Evolutionary conservation across 2,888 invertebrate species (phyloP), one percentile per base, ranked within the genome.

Genomic region (Gonocerus acuteangulatus): DNA sequence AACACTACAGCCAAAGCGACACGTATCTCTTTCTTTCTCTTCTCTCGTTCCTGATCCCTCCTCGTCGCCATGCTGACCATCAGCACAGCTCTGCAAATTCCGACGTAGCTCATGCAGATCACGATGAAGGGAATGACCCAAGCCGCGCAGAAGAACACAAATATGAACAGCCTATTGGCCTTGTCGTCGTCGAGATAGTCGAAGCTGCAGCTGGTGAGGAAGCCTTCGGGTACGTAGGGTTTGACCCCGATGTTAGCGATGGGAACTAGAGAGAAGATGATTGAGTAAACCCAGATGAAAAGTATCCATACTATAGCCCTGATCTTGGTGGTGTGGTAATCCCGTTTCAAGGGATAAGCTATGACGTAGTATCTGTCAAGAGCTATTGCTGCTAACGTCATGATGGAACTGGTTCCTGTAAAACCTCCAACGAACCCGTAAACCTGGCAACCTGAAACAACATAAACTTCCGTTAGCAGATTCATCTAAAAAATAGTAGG

Each of bases 301-400:
- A 82, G 69, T 7, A 85, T 78, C 68, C 82, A 80, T 9, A 83
- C 66, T 48, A 82, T 79, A 13, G 85, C 82, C 48, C 84, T 77
- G 27, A 80, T 73, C 32, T 79, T 79, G 2, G 83, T 84, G 22
- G 83, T 81, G 21, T 81, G 79, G 34, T 83, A 77, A 44, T 82
- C 72, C 0, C 85, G 83, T 71, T 86, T 83, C 61, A 91, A 74
- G 0, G 90, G 91, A 69, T 84, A 83, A 13, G 86, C 86, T 54
- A 91, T 87, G 15, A 88, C 90, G 76, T 83, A 82, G 74, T 87
- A 91, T 21, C 91, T 82, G 74, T 91, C 90, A 65, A 89, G 71
- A 0, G 90, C 85, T 65, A 91, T 90, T 44, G 86, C 84, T 1
- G 89, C 83, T 62, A 91, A 76, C 0, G 88, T 87, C 68, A 85